Base-by-base conservation (phyloP, 2,797 vertebrate species). In the Crenichthys baileyi region DNA sequence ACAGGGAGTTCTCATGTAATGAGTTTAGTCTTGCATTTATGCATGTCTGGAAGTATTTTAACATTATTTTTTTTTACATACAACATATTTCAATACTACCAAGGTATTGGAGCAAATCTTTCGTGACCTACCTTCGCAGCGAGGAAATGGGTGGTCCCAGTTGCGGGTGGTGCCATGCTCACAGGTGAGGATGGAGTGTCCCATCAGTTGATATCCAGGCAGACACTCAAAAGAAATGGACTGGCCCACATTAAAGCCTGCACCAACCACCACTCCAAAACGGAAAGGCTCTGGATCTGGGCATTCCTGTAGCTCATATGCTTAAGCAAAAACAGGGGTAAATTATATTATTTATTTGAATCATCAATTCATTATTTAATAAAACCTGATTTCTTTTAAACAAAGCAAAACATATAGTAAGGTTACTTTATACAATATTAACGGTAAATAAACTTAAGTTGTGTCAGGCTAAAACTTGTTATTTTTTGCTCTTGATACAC, bases 191-290 rank as follows among this genome's bases (percentile, higher is more conserved):
- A 99, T 97, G 0, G 97, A 95, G 68, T 98, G 94, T 44, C 98
- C 98, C 80, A 94, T 94, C 5, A 99, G 95, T 5, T 97, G 97
- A 93, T 97, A 99, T 11, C 98, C 98, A 1, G 97, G 96, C 63
- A 97, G 94, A 83, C 98, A 99, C 91, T 99, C 98, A 0, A 99
- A 99, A 65, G 98, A 99, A 91, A 99, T 98, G 44, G 98, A 99
- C 85, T 99, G 98, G 63, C 98, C 98, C 1, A 99, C 98, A 0
- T 98, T 99, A 93, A 94, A 99, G 24, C 98, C 98, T 0, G 98
- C 97, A 22, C 98, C 98, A 73, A 98, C 95, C 16, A 99, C 98
- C 4, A 97, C 95, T 0, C 98, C 98, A 0, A 97, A 96, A 7
- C 90, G 96, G 90, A 99, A 99, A 6, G 98, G 97, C 73, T 99